Evolutionary conservation across 2,888 invertebrate genomes (phyloP).

Genomic region (Schizotus pectinicornis): DNA sequence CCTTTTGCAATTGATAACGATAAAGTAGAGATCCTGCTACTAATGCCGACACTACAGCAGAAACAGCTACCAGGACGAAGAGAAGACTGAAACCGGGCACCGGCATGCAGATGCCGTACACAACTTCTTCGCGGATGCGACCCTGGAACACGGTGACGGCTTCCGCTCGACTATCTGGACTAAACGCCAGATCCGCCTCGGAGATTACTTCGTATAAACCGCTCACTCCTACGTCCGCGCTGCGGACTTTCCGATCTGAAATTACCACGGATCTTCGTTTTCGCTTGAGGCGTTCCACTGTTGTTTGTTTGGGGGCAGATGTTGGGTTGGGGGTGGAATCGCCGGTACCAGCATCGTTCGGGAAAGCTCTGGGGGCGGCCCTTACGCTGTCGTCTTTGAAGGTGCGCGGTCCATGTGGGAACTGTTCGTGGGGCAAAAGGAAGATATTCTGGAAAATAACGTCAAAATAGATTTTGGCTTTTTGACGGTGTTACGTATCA

Average conservation of each 20-base stretch:
- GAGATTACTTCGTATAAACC: slow-evolving; percentile 89
- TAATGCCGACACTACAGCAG: slow-evolving; percentile 85
- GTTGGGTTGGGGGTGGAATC: not conserved
- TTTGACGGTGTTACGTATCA: too few relatives aligned
- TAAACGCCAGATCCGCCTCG: slow-evolving; percentile 89
- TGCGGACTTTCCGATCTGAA: slow-evolving; percentile 76
- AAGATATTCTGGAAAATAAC: slow-evolving; percentile 53
- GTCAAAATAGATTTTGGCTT: slow-evolving; percentile 7
- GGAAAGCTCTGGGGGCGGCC: slow-evolving; percentile 60
- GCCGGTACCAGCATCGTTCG: not conserved
- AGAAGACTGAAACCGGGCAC: slow-evolving; percentile 88
- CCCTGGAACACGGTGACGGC: slow-evolving; percentile 87
- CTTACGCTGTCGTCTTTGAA: slow-evolving; percentile 63
- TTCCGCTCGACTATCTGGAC: slow-evolving; percentile 79
- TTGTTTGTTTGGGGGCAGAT: not conserved
- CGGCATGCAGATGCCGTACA: slow-evolving; percentile 91
- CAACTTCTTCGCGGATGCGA: slow-evolving; percentile 85
- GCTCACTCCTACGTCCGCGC: slow-evolving; percentile 88
- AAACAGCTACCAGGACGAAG: slow-evolving; percentile 85
- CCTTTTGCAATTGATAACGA: slow-evolving; percentile 75
- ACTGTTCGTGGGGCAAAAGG: slow-evolving; percentile 63
- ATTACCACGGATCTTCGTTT: slow-evolving; percentile 70
- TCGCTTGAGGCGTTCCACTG: slow-evolving; percentile 56
- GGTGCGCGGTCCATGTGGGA: slow-evolving; percentile 81
- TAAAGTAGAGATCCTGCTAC: slow-evolving; percentile 70